A percentile compares a stretch with the other conserved stretches of the same genome.
phyloP scores from a whole-genome alignment of 2,888 invertebrate species.

The Euclidia mi region DNA sequence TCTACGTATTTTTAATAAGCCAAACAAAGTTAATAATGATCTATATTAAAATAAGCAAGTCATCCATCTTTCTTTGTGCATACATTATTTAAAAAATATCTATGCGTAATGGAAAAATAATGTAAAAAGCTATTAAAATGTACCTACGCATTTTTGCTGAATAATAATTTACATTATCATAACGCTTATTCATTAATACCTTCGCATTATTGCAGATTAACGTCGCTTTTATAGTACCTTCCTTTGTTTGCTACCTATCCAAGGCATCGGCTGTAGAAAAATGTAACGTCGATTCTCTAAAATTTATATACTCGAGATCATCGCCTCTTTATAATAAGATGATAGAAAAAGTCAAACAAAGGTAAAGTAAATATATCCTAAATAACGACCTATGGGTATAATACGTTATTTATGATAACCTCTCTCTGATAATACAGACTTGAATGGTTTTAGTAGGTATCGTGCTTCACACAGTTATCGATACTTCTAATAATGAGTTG shows the following conservation, averaged over 20 bases:
- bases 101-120: too few species aligned
- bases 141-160: too few species aligned
- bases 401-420: neutral
- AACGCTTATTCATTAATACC: neutral
- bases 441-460: slow-evolving; percentile 2
- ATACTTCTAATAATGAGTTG: neutral
- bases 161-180: neutral
- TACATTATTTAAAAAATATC: too few species aligned
- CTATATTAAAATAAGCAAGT: too few species aligned
- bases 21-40: too few species aligned
- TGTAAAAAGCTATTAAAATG: too few species aligned
- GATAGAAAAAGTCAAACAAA: slow-evolving; percentile 71
- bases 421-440: neutral
- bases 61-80: too few species aligned
- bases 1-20: too few species aligned
- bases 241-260: slow-evolving; percentile 64
- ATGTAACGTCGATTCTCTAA: slow-evolving; percentile 70
- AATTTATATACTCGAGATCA: slow-evolving; percentile 74
- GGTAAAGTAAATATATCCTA: too few species aligned
- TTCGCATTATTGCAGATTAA: slow-evolving; percentile 65
- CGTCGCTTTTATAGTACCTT: slow-evolving; percentile 72
- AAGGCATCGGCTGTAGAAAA: slow-evolving; percentile 62
- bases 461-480: slow-evolving; percentile 1
- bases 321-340: slow-evolving; percentile 75
- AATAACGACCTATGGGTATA: too few species aligned